Evolutionary conservation across 2,888 invertebrate genomes (phyloP), one percentile per base, ranked within the genome.

Genomic region (Venustoraphidia nigricollis): DNA sequence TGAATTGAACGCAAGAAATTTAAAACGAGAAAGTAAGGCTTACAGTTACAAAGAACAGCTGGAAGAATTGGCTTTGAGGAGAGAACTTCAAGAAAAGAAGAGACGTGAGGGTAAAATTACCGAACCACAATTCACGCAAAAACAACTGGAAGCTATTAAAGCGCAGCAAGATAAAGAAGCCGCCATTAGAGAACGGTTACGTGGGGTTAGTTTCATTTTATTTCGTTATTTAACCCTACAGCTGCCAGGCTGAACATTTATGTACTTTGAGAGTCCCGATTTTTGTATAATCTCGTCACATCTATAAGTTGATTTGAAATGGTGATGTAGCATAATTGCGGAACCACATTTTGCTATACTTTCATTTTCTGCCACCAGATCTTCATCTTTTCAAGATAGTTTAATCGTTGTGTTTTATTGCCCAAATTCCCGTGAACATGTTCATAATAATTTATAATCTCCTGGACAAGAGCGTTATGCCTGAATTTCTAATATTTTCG

Each of bases 11-110:
- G 65, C 67, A 44, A 80, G 79, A 73, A 94, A 96, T 58, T 75
- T 96, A 64, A 93, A 91, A 66, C 76, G 95, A 11, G 97, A 97
- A 65, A 96, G 92, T 65, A 96, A 95, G 68, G 89, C 84, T 2
- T 97, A 97, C 66, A 92, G 93, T 52, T 95, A 91, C 65, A 91
- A 93, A 62, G 97, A 97, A 52, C 97, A 98, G 64, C 74, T 93
- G 60, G 96, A 95, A 60, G 97, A 97, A 64, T 66, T 93, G 55
- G 91, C 95, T 61, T 70, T 96, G 47, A 74, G 89, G n/a, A 79
- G 91, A 51, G 95, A 96, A 68, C 69, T 95, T 14, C 94, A 94
- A 57, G 93, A 92, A 57, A 92, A 92, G 65, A 80, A 81, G 47
- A 78, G 79, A 34, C 77, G 76, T 50, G 85, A 88, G 58, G 90